Base-by-base conservation (phyloP, 2,113 vertebrate species). In the Indri indri region DNA sequence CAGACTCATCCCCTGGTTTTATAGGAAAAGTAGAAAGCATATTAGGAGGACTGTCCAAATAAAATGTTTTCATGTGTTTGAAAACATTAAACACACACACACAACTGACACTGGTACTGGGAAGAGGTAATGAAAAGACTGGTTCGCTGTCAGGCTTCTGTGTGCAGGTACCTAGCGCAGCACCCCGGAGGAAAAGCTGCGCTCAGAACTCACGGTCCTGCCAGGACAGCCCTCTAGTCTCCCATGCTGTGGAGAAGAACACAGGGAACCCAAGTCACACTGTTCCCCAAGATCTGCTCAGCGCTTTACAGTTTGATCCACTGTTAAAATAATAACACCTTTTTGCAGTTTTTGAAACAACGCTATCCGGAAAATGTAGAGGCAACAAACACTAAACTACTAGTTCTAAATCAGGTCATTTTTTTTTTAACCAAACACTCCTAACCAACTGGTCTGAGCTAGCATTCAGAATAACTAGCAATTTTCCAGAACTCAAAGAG, bases 1-100 rank as follows among this genome's bases (percentile, higher is more conserved):
- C 77, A 65, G 59, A 81, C 30, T 25, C 45, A 79, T 42, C 3
- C 22, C 30, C 71, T 45, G 13, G n/a, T 76, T 93, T 88, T 76
- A 63, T 22, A 86, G 61, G 27, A 68, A 89, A 94, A 96, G 37
- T 10, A 87, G 40, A 80, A 92, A 95, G 57, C 40, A 30, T 77
- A 57, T 74, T 79, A 74, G 27, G 40, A 82, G 77, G 22, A 66
- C 34, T 27, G 77, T 8, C 34, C 76, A 94, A 73, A 40, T 25
- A 42, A 77, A 71, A 74, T 63, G 23, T 63, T 92, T 81, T 61
- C 23, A 16, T 52, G 37, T 23, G 6, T 54, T 80, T 92, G n/a
- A 80, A 84, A 95, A 92, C 61, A 10, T n/a, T 40, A 54, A 54
- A 70, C 84, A 65, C 54, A 12, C 20, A 65, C 54, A 20, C 54